A percentile compares a stretch with the other conserved stretches of the same genome.
Conservation (phyloP, 1,140 invertebrate species). For the Propsilocerus akamusi region DNA sequence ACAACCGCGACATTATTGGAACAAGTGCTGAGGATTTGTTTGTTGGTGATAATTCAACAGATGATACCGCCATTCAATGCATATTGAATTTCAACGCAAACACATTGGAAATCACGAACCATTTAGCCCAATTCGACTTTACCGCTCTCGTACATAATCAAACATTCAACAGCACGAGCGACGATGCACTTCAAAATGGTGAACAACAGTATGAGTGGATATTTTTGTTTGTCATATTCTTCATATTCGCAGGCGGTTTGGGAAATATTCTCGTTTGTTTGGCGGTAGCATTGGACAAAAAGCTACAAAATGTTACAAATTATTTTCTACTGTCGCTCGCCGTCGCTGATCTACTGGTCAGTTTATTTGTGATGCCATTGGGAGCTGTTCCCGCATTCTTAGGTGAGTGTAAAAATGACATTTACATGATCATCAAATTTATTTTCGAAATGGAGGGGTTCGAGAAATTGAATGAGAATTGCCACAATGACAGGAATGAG, state of each 20-base stretch:
- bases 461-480: too few relatives aligned
- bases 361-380: slow-evolving; percentile 77
- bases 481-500: too few relatives aligned
- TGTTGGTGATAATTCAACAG: not conserved
- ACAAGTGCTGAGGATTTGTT: not conserved
- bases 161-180: not conserved
- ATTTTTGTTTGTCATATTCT: slow-evolving; percentile 56
- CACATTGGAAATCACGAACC: not conserved
- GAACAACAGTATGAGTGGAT: slow-evolving; percentile 44
- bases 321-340: slow-evolving; percentile 87
- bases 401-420: too few relatives aligned
- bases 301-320: slow-evolving; percentile 85
- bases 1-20: not conserved
- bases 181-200: slow-evolving; percentile 9
- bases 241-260: slow-evolving; percentile 70
- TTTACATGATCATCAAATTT: too few relatives aligned
- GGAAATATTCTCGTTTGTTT: slow-evolving; percentile 86
- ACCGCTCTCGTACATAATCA: not conserved
- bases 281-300: slow-evolving; percentile 64
- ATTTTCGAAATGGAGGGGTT: too few relatives aligned
- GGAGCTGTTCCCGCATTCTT: slow-evolving; percentile 69
- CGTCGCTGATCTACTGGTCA: slow-evolving; percentile 82
- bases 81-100: not conserved
- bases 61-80: not conserved
- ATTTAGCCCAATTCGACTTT: not conserved